A percentile compares a stretch with the other conserved stretches of the same genome.
Evolutionary conservation across 2,888 invertebrate genomes (phyloP).

Genomic region (Lasioglossum morio): DNA sequence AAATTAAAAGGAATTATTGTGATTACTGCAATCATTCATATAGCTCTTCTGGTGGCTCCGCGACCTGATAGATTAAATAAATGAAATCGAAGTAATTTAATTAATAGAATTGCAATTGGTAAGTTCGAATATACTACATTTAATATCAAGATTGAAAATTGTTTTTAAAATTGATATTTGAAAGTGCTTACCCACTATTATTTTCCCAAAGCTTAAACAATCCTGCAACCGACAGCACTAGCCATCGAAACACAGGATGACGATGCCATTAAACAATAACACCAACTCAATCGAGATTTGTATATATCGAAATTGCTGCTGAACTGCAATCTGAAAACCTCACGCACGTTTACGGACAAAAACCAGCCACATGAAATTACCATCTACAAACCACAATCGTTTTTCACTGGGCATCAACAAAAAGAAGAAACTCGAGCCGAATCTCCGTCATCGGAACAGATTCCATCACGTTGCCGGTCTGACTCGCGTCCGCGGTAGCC

Average conservation of each 20-base stretch:
- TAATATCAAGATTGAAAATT: no score
- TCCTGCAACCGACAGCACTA: neutral
- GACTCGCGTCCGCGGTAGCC: neutral
- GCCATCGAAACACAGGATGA: neutral
- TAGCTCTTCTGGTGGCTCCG: neutral
- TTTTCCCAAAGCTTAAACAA: neutral
- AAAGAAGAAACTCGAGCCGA: slow-evolving; percentile 1
- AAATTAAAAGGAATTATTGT: neutral
- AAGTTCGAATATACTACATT: no score
- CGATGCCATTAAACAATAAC: neutral
- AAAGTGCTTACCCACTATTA: neutral
- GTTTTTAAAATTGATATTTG: neutral
- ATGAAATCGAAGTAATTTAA: neutral
- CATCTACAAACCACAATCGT: neutral
- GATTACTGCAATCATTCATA: neutral
- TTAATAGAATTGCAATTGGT: no score
- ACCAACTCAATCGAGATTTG: neutral
- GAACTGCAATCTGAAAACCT: neutral
- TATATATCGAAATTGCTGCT: neutral
- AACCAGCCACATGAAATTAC: neutral
- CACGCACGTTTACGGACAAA: neutral
- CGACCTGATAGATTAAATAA: neutral
- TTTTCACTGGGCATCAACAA: neutral
- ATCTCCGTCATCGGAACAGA: neutral
- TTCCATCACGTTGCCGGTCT: neutral